A percentile compares a stretch with the other conserved stretches of the same genome.
These are phyloP conservation scores for Odontomyia ornata DNA, from an alignment of 2,888 invertebrate species.

Conservation along the genomic window DNA sequence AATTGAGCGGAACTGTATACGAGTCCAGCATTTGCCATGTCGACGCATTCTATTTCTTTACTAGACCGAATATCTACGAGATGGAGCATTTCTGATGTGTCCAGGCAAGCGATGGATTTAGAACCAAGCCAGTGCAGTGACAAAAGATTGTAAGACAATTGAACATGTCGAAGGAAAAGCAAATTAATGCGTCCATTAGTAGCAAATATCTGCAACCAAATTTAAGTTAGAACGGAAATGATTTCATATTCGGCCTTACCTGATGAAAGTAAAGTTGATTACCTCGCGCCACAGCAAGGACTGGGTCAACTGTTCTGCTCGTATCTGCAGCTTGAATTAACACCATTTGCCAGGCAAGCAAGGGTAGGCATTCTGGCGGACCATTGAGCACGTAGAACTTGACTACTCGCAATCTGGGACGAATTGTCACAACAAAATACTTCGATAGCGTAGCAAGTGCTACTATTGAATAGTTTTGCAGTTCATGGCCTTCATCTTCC, in stretches of 20 bases:
- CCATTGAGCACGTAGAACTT: conserved; percentile 81
- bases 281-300: conserved; percentile 89
- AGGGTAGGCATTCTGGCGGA: conserved; percentile 81
- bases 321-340: conserved; percentile 78
- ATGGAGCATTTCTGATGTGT: conserved; percentile 83
- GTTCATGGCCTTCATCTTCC: conserved; percentile 68
- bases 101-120: conserved; percentile 83
- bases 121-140: conserved; percentile 85
- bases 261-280: conserved; percentile 87
- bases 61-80: conserved; percentile 89
- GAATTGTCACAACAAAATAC: conserved; percentile 79
- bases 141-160: conserved; percentile 75
- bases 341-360: conserved; percentile 92
- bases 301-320: conserved; percentile 78
- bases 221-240: neutral
- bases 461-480: conserved; percentile 80
- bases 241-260: conserved; percentile 61
- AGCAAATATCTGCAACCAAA: conserved; percentile 57
- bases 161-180: conserved; percentile 75
- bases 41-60: conserved; percentile 84
- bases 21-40: conserved; percentile 81
- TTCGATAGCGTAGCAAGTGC: conserved; percentile 93
- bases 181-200: conserved; percentile 68
- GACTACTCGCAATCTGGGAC: conserved; percentile 79
- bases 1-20: conserved; percentile 87